A percentile compares a stretch with the other conserved stretches of the same genome.
These are phyloP conservation scores for Cyphomyrus plagiostoma DNA, from an alignment of 2,113 vertebrate species.

Conservation along the genomic window DNA sequence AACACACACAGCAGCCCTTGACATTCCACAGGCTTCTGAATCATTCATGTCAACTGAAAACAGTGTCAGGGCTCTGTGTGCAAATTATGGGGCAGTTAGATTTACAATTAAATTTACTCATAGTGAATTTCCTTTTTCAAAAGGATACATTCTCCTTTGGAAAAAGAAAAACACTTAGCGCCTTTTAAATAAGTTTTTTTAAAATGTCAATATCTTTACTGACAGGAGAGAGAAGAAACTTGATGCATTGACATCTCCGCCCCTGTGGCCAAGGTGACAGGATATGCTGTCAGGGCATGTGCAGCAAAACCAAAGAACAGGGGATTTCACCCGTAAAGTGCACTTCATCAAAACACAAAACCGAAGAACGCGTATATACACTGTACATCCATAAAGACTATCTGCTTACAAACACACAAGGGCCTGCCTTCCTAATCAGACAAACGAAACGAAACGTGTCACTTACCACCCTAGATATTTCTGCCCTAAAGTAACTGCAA, in stretches of 20 bases:
- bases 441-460: neutral
- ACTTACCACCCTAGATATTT: neutral
- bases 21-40: neutral
- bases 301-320: neutral
- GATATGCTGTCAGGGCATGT: neutral
- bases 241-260: neutral
- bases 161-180: neutral
- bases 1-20: no score
- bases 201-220: neutral
- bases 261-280: neutral
- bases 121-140: neutral
- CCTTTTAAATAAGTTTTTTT: neutral
- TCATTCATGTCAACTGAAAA: neutral
- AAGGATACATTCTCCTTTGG: neutral
- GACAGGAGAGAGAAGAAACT: neutral
- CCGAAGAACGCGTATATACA: slow-evolving; percentile 12
- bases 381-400: neutral
- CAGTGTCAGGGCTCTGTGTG: neutral
- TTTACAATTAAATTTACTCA: neutral
- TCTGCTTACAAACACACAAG: neutral
- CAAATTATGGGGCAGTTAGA: neutral
- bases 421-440: neutral
- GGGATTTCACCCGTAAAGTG: slow-evolving; percentile 15
- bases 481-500: neutral
- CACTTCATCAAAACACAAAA: slow-evolving; percentile 28